Evolutionary conservation across 2,888 invertebrate species (phyloP), one percentile per base, ranked within the genome.

Genomic region (Lasioglossum malachurum): DNA sequence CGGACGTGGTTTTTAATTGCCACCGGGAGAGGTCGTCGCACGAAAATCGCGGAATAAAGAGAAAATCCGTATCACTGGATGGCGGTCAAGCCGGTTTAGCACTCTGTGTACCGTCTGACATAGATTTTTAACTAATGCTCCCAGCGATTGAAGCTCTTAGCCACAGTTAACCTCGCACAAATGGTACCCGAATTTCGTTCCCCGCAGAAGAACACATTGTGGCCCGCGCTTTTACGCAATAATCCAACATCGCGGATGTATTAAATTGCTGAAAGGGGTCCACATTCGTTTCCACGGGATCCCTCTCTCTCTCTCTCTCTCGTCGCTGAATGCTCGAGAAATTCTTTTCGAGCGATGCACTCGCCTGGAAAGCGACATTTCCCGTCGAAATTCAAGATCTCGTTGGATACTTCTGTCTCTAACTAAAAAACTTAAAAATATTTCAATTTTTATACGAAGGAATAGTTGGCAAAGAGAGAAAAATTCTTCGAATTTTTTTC

Each of bases 241-340:
- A 71, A 23, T n/a, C 16, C n/a, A 5, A 41, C 44, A 16, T n/a
- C 19, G 27, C 44, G 69, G n/a, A 71, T 57, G 77, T 81, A 71
- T 78, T 71, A 77, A 77, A 81, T 71, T 69, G 78, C 12, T 35
- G n/a, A 35, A 46, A 57, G 31, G 53, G 41, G n/a, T 19, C 41
- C 27, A 69, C 41, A 31, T 71, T 46, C 78, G 77, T 81, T 81
- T 27, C 8, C 49, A 10, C 4, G 10, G 27, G 7, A n/a, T n/a
- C 23, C 2, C 23, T n/a, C 53, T 57, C 49, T 8, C 23, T 46
- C 46, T 46, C 23, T 49, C 49, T 53, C 23, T 53, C 53, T 10
- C 31, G 31, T 53, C 10, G n/a, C 53, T 71, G 35, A 44, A 80
- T 49, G 27, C n/a, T 53, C 35, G 53, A 57, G 69, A 23, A 81